These are phyloP conservation scores for Macrotis lagotis DNA, from an alignment of 2,113 vertebrate species.

Conservation along the genomic window DNA sequence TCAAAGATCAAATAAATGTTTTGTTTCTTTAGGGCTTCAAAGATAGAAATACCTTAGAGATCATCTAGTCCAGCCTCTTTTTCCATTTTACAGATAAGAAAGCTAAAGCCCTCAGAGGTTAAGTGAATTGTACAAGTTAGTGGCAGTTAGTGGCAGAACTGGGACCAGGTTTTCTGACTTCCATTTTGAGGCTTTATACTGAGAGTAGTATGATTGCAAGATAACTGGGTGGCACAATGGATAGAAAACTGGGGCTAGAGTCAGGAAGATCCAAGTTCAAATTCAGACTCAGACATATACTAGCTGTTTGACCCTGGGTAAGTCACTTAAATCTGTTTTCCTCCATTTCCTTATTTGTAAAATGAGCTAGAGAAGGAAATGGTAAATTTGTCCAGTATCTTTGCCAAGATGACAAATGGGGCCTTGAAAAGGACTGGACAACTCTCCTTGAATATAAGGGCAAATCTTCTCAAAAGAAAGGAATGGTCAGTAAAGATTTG, in stretches of 20 bases:
- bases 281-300: neutral
- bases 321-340: neutral
- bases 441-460: neutral
- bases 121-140: too few species aligned
- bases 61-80: too few species aligned
- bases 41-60: too few species aligned
- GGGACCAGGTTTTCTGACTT: neutral
- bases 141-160: too few species aligned
- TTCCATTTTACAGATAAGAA: too few species aligned
- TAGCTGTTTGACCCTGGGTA: neutral
- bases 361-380: neutral
- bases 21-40: neutral
- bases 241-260: neutral
- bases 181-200: neutral
- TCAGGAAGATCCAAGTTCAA: neutral
- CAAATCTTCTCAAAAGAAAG: neutral
- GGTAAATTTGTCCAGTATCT: neutral
- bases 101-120: too few species aligned
- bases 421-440: neutral
- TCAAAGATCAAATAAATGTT: slow-evolving; percentile 17
- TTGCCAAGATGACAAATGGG: neutral
- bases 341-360: neutral
- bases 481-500: neutral
- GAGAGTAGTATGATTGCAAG: too few species aligned
- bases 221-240: neutral